Conservation (phyloP, 2,113 vertebrate genomes). For the Aix galericulata region DNA sequence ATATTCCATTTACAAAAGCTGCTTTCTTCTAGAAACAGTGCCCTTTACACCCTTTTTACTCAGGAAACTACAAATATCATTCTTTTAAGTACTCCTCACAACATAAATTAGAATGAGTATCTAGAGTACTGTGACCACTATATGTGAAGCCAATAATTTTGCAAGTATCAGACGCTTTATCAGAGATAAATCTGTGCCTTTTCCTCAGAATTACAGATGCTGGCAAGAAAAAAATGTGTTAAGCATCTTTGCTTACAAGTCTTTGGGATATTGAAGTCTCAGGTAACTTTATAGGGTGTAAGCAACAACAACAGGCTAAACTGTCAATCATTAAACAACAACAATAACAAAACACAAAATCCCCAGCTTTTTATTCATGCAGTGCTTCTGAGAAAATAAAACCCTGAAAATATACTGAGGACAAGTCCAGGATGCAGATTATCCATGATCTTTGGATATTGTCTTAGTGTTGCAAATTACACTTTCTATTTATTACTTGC, state of each 20-base stretch:
- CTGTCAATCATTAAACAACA: too few species aligned
- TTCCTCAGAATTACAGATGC: neutral
- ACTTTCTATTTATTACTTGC: neutral
- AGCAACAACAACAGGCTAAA: neutral
- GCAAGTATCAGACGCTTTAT: neutral
- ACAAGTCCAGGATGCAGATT: neutral
- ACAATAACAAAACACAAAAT: too few species aligned
- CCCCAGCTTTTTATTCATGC: neutral
- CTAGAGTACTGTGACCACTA: neutral
- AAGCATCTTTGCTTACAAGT: neutral
- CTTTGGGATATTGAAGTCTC: neutral
- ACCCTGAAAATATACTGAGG: neutral
- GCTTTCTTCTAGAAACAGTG: neutral
- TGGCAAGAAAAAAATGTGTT: neutral
- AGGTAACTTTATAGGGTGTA: neutral
- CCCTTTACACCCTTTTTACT: neutral
- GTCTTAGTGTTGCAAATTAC: neutral
- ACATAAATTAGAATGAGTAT: neutral
- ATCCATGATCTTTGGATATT: neutral
- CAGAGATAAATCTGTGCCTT: neutral
- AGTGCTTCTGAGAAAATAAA: neutral
- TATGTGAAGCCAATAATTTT: neutral
- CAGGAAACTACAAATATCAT: neutral
- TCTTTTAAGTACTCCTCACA: neutral
- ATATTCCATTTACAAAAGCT: neutral